A percentile compares a stretch with the other conserved stretches of the same genome.
phyloP scores from a whole-genome alignment of 2,888 invertebrate genomes.

The Petrolisthes cinctipes region DNA sequence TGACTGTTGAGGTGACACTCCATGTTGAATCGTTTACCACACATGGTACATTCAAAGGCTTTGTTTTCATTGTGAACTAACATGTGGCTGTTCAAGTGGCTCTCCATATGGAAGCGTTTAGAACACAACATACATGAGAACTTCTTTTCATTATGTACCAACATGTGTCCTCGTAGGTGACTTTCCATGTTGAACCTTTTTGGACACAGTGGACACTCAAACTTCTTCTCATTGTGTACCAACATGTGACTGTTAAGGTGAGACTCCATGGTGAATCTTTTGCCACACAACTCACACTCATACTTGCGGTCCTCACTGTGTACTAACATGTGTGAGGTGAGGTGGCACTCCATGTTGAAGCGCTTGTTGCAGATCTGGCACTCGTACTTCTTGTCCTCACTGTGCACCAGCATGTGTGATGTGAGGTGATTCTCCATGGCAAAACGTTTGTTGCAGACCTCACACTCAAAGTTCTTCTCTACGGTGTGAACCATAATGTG shows the following conservation, averaged over 20 bases:
- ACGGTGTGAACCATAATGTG: conserved; percentile 49
- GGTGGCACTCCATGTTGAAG: conserved; percentile 47
- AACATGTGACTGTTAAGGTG: conserved; percentile 53
- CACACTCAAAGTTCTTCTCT: conserved; percentile 53
- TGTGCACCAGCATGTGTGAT: conserved; percentile 52
- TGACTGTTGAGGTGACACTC: conserved; percentile 50
- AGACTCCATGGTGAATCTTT: conserved; percentile 48
- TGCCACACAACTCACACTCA: conserved; percentile 48
- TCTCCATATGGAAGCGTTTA: conserved; percentile 54
- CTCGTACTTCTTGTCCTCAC: conserved; percentile 48
- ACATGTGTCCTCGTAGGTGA: conserved; percentile 48
- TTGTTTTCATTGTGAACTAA: conserved; percentile 49
- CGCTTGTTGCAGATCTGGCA: conserved; percentile 47
- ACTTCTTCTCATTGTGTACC: conserved; percentile 50
- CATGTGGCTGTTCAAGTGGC: conserved; percentile 51
- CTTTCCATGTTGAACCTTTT: conserved; percentile 54
- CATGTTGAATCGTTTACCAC: conserved; percentile 51
- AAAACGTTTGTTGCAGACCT: conserved; percentile 47
- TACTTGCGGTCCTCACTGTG: conserved; percentile 50
- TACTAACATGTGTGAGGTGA: conserved; percentile 48
- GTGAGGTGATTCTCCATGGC: conserved; percentile 51
- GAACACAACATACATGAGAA: conserved; percentile 40
- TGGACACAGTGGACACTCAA: conserved; percentile 44
- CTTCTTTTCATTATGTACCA: conserved; percentile 52
- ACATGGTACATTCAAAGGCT: conserved; percentile 43